A percentile compares a stretch with the other conserved stretches of the same genome.
These are phyloP conservation scores for Apodemus sylvaticus DNA, from an alignment of 2,113 vertebrate species.

Conservation along the genomic window DNA sequence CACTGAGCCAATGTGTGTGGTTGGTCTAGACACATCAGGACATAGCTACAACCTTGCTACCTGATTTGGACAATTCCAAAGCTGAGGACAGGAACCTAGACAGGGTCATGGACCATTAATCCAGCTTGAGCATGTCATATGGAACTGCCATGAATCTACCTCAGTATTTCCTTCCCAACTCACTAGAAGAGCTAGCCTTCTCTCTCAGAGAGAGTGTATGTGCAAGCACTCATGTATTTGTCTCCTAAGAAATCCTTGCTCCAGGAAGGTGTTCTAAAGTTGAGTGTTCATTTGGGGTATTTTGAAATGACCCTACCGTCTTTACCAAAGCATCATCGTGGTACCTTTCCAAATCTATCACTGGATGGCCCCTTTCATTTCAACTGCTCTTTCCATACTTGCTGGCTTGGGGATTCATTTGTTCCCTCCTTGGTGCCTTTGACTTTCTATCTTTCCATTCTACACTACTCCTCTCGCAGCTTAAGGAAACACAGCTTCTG, in stretches of 20 bases:
- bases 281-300: neutral
- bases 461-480: neutral
- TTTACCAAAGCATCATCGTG: too few species aligned
- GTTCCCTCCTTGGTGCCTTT: neutral
- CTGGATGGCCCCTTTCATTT: neutral
- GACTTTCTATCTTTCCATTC: neutral
- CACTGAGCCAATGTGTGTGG: fast-evolving
- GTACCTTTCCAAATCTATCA: neutral
- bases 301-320: fast-evolving
- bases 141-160: neutral
- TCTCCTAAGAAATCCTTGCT: neutral
- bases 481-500: neutral
- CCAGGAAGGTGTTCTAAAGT: neutral
- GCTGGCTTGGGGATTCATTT: neutral
- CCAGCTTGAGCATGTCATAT: neutral
- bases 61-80: too few species aligned
- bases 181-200: neutral
- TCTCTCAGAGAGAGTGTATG: neutral
- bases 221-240: fast-evolving
- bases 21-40: too few species aligned
- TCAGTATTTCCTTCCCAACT: neutral
- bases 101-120: neutral
- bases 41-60: too few species aligned
- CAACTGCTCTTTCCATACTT: neutral
- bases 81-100: neutral